Conservation (phyloP, 1,140 invertebrate species). For the Drosophila sp. region DNA sequence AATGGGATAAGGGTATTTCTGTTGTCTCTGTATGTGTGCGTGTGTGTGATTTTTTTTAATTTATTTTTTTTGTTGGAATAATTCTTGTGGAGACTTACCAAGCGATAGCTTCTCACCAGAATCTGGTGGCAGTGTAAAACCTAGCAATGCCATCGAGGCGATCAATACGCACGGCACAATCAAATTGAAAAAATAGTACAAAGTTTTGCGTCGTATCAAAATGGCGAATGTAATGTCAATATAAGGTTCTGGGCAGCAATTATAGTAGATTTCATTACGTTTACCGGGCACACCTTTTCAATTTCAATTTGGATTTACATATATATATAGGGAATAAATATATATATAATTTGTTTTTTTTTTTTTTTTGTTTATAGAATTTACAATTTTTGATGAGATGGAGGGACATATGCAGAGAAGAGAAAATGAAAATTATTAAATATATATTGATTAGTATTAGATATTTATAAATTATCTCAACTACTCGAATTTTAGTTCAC, state of each 20-base stretch:
- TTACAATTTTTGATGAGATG: conserved; percentile 29
- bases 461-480: too few relatives aligned
- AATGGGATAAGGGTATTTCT: not conserved
- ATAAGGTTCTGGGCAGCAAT: conserved; percentile 98
- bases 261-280: conserved; percentile 96
- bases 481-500: too few relatives aligned
- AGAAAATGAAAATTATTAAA: conserved; percentile 50
- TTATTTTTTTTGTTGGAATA: conserved; percentile 1
- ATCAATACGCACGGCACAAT: conserved; percentile 99
- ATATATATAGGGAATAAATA: conserved; percentile 14
- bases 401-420: conserved; percentile 39
- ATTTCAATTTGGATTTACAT: conserved; percentile 13
- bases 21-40: conserved; percentile 16
- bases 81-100: conserved; percentile 87
- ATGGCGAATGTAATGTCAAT: conserved; percentile 99
- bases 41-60: conserved; percentile 7
- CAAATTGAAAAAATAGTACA: conserved; percentile 99
- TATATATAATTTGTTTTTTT: conserved; percentile 19
- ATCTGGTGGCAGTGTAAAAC: conserved; percentile 99
- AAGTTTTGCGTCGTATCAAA: conserved; percentile 97
- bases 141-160: conserved; percentile 98
- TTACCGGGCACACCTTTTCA: conserved; percentile 94
- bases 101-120: conserved; percentile 99
- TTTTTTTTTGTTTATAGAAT: conserved; percentile 37
- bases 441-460: conserved; percentile 33